Evolutionary conservation across 2,113 vertebrate species (phyloP).

Genomic region (Trematomus loennbergii): DNA sequence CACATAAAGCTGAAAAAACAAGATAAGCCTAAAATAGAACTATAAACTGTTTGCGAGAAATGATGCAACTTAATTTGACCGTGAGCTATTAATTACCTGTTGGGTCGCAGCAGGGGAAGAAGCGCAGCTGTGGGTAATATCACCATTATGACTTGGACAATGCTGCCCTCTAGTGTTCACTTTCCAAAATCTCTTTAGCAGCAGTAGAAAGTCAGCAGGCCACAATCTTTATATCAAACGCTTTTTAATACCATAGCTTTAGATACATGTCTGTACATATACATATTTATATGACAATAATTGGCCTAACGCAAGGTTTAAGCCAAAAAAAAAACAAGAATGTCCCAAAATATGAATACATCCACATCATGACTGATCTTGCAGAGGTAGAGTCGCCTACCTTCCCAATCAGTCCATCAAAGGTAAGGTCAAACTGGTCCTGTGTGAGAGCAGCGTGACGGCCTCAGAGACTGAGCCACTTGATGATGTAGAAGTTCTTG

Average conservation of each 20-base stretch:
- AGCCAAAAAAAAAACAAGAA: background rate
- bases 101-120: slow-evolving; percentile 50
- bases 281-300: slow-evolving; percentile 37
- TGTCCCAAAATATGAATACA: slow-evolving; percentile 21
- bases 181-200: background rate
- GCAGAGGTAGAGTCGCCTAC: slow-evolving; percentile 45
- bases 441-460: background rate
- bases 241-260: slow-evolving; percentile 61
- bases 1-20: slow-evolving; percentile 17
- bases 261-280: slow-evolving; percentile 48
- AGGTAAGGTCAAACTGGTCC: slow-evolving; percentile 4
- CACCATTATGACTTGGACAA: slow-evolving; percentile 27
- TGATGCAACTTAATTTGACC: slow-evolving; percentile 51
- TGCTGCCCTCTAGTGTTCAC: slow-evolving; percentile 64
- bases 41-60: slow-evolving; percentile 38
- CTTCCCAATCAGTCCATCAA: slow-evolving; percentile 42
- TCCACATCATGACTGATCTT: slow-evolving; percentile 13
- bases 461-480: slow-evolving; percentile 89
- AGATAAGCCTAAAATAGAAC: slow-evolving; percentile 34
- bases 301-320: too few species aligned
- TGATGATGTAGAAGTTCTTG: slow-evolving; percentile 94
- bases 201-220: slow-evolving; percentile 30
- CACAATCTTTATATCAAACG: slow-evolving; percentile 34
- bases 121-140: slow-evolving; percentile 19
- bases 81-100: slow-evolving; percentile 60